Evolutionary conservation across 1,140 invertebrate species (phyloP).

Genomic region (Vanessa atalanta): DNA sequence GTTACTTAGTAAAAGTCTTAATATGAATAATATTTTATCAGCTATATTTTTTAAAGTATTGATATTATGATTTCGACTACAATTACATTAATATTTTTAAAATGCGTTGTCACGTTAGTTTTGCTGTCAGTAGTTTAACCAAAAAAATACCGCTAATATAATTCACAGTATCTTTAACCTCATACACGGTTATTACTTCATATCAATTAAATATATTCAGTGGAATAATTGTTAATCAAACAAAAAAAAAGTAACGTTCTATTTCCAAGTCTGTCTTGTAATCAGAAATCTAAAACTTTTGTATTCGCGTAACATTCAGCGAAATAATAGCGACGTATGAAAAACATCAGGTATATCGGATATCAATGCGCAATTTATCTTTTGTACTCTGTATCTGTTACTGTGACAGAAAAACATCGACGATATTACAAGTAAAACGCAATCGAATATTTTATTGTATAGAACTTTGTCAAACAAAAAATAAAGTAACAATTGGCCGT

Average conservation of each 20-base stretch:
- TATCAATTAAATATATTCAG: too few species aligned
- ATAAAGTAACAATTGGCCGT: constrained; percentile 63
- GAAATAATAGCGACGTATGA: constrained; percentile 50
- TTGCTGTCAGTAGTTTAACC: too few species aligned
- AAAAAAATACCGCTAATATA: too few species aligned
- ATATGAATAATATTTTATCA: too few species aligned
- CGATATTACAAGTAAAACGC: constrained; percentile 65
- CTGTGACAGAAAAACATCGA: constrained; percentile 57
- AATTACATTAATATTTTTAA: too few species aligned
- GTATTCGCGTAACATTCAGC: constrained; percentile 47
- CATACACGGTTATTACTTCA: too few species aligned
- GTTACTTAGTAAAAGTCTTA: too few species aligned
- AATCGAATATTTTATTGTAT: constrained; percentile 66
- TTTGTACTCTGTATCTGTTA: constrained; percentile 72
- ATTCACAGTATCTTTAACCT: too few species aligned
- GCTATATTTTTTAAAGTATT: too few species aligned
- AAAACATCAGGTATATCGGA: constrained; percentile 73
- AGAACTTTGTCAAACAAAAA: constrained; percentile 45
- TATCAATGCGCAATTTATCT: constrained; percentile 75
- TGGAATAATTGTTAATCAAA: too few species aligned
- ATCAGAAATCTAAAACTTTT: constrained; percentile 63
- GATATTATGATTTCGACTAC: too few species aligned
- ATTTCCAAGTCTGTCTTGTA: constrained; percentile 16
- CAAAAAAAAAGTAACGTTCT: background rate
- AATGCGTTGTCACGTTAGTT: too few species aligned